These are phyloP conservation scores for Aphodius sticticus DNA, from an alignment of 2,888 invertebrate genomes.

Conservation along the genomic window DNA sequence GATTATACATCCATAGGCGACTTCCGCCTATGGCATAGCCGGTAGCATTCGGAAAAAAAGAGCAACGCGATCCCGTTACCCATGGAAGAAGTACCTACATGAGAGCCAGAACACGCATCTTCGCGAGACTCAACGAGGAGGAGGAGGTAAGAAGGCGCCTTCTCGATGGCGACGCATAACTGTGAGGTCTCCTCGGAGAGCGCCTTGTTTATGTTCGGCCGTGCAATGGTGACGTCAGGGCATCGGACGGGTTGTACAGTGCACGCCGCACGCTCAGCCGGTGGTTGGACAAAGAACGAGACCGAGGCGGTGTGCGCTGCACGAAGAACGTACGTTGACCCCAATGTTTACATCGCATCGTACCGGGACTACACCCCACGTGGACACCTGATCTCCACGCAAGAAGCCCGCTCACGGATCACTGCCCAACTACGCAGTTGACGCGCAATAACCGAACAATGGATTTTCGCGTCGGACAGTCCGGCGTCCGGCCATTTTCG, in stretches of 20 bases:
- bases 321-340: constrained; percentile 27
- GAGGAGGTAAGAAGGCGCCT: background rate
- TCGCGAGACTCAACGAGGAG: background rate
- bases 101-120: background rate
- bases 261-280: background rate
- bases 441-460: constrained; percentile 4
- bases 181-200: background rate
- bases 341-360: constrained; percentile 31
- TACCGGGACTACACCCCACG: constrained; percentile 26
- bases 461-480: background rate
- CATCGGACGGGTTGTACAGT: background rate
- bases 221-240: constrained; percentile 9
- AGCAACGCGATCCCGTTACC: background rate
- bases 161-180: background rate
- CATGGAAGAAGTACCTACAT: background rate
- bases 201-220: background rate
- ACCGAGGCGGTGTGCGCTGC: constrained; percentile 14
- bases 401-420: constrained; percentile 19
- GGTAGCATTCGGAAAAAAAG: background rate
- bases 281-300: constrained; percentile 28
- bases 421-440: background rate
- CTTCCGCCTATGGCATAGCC: background rate
- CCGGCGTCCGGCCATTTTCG: background rate
- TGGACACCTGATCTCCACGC: constrained; percentile 6
- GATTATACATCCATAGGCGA: background rate